Evolutionary conservation across 2,113 vertebrate genomes (phyloP).

Genomic region (Brachyistius frenatus): DNA sequence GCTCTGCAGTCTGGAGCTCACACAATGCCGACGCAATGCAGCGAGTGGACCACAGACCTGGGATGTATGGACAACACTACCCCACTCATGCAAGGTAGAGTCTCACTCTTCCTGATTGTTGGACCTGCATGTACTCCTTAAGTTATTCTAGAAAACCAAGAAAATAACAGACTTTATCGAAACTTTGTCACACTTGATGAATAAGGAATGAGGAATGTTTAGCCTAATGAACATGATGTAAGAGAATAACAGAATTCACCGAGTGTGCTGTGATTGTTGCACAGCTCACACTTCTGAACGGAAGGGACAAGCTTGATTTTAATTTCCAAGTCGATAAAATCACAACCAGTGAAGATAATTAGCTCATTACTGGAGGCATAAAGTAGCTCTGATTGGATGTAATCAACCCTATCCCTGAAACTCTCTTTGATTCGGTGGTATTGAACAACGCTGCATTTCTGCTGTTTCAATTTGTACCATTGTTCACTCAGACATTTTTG

Average conservation of each 20-base stretch:
- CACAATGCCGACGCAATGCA: constrained; percentile 72
- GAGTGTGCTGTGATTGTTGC: neutral
- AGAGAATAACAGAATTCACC: neutral
- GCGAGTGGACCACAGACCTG: constrained; percentile 53
- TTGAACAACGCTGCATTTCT: constrained; percentile 19
- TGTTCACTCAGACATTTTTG: neutral
- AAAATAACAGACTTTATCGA: neutral
- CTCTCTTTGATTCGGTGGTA: constrained; percentile 16
- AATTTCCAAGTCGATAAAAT: constrained; percentile 37
- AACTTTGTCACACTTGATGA: neutral
- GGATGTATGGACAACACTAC: constrained; percentile 25
- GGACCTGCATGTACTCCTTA: constrained; percentile 20
- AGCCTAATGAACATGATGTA: neutral
- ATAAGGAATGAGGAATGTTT: constrained; percentile 2
- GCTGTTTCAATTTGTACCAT: neutral
- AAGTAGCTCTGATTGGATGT: constrained; percentile 45
- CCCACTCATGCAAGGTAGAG: constrained; percentile 60
- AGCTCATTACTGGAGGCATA: constrained; percentile 19
- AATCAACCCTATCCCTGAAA: constrained; percentile 46
- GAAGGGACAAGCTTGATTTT: constrained; percentile 30
- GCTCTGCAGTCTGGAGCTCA: constrained; percentile 61
- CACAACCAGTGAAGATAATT: constrained; percentile 52
- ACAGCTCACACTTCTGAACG: constrained; percentile 3
- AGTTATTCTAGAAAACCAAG: neutral
- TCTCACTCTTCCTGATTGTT: neutral